phyloP scores from a whole-genome alignment of 2,113 vertebrate genomes.

The Psittacula cyanocephala region DNA sequence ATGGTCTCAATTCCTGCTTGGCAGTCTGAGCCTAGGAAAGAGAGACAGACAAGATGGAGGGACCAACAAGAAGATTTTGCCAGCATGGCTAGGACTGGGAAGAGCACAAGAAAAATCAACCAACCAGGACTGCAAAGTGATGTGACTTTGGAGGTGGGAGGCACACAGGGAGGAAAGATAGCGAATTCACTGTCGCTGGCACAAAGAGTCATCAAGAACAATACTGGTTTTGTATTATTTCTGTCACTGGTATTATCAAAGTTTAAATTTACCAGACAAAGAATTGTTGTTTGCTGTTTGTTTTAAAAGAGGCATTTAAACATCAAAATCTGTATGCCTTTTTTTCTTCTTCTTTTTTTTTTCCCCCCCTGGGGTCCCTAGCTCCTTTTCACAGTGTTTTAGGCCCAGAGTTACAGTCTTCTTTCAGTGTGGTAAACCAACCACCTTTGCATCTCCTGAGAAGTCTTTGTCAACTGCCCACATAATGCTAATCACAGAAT shows the following conservation, averaged over 20 bases:
- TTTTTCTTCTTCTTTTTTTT: not conserved
- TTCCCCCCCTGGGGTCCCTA: not conserved
- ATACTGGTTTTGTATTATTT: not conserved
- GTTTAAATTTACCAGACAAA: not conserved
- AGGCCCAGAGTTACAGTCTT: not conserved
- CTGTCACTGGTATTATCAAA: not conserved
- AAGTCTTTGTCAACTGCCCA: not conserved
- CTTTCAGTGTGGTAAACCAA: not conserved
- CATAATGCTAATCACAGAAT: not conserved
- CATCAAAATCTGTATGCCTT: not conserved
- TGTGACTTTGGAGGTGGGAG: not conserved
- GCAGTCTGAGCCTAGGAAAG: not conserved
- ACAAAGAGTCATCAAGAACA: not conserved
- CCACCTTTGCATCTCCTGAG: not conserved
- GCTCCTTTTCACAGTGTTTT: not conserved
- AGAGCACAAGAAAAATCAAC: not conserved
- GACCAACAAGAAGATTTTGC: too few relatives aligned
- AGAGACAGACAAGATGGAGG: not conserved
- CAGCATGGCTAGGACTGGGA: not conserved
- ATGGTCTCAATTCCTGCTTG: not conserved
- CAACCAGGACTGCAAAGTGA: not conserved
- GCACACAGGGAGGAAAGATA: not conserved
- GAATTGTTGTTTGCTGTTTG: not conserved
- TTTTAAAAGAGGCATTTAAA: not conserved
- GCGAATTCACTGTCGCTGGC: fast-evolving